Base-by-base conservation (phyloP, 2,797 vertebrate species). In the Sylvilagus floridanus region DNA sequence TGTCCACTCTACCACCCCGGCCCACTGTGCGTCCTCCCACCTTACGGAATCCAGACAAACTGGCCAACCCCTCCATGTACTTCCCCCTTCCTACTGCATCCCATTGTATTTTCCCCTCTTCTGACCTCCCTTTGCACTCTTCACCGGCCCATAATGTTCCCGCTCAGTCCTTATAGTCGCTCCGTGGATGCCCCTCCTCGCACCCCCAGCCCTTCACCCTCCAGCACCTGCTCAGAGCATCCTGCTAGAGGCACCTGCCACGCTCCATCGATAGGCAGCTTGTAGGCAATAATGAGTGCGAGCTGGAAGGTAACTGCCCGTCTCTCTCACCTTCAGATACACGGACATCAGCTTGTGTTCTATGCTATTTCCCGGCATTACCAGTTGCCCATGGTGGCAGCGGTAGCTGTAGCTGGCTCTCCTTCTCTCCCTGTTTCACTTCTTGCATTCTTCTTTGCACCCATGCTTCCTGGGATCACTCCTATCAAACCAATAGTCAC, bases 1-100 rank as follows among this genome's bases (percentile, higher is more conserved):
- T 1, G 7, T 7, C 14, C 5, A 3, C 6, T n/a, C 7, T 7
- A 11, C 26, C 10, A 37, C 7, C 1, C 7, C 2, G 60, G 9
- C 50, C 65, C 37, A 47, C 14, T 4, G 3, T 2, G 10, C 66
- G 21, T 7, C 10, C 35, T 52, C 28, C n/a, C 4, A 52, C 54
- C 42, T 76, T 35, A 62, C 19, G 37, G 52, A 35, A 32, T n/a
- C 52, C 72, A 6, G 4, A 76, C 21, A 47, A 28, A 10, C 2
- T n/a, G 28, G 30, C 52, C 47, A 57, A 6, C 14, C 6, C 42
- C 42, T 69, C 73, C 16, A n/a, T 28, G 35, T 57, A 82, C 2
- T 17, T 28, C 22, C n/a, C 63, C 52, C 35, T 82, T 50, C 66
- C 42, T 26, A n/a, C 66, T 52, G 0, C 6, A 17, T 3, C 26